phyloP scores from a whole-genome alignment of 2,113 vertebrate species.

The Microtus oregoni region DNA sequence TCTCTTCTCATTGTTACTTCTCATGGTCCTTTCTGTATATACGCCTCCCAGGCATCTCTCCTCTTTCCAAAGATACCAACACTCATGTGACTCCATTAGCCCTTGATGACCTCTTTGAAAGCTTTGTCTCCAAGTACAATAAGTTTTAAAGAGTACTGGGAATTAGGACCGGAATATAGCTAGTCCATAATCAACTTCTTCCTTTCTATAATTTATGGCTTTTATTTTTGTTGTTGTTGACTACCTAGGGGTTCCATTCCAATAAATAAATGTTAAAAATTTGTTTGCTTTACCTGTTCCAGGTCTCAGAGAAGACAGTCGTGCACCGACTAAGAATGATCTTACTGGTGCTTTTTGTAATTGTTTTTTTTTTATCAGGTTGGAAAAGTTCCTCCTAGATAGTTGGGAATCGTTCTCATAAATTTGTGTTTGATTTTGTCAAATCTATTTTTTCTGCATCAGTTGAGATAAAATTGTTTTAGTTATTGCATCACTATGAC shows the following conservation, averaged over 20 bases:
- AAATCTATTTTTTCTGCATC: neutral
- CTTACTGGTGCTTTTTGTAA: constrained; percentile 18
- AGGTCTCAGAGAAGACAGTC: neutral
- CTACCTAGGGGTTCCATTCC: neutral
- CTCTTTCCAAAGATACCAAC: neutral
- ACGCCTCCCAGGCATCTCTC: neutral
- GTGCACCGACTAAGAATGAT: neutral
- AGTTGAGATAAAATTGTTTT: neutral
- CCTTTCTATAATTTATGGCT: neutral
- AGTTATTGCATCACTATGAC: neutral
- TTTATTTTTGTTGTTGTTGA: neutral
- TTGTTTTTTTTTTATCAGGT: neutral
- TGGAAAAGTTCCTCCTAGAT: neutral
- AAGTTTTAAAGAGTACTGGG: neutral
- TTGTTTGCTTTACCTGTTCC: neutral
- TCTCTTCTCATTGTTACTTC: constrained; percentile 13
- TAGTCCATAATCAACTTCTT: neutral
- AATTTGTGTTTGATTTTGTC: neutral
- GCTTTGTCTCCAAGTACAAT: neutral
- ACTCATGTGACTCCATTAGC: neutral
- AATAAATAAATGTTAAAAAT: constrained; percentile 26
- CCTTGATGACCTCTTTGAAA: constrained; percentile 21
- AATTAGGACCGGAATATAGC: neutral
- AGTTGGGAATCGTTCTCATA: neutral
- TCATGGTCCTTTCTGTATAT: neutral